Percentiles rank a stretch among this genome's conserved stretches.
phyloP scores from a whole-genome alignment of 2,113 vertebrate species.

The Cyphomyrus discorhynchus region DNA sequence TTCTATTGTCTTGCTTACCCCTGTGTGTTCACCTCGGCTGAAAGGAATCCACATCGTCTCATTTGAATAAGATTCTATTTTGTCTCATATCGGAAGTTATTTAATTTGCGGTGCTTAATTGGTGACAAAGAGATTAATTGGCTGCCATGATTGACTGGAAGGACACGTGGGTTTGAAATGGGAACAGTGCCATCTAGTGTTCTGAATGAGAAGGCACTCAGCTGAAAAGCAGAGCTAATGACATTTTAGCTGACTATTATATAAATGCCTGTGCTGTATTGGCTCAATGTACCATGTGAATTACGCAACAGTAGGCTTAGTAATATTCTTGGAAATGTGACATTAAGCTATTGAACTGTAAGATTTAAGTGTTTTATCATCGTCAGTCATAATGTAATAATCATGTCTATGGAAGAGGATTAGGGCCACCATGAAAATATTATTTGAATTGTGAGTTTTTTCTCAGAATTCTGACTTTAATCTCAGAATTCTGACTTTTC shows the following conservation, averaged over 20 bases:
- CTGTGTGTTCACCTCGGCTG: background rate
- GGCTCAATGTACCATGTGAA: background rate
- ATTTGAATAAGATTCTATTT: background rate
- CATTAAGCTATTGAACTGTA: background rate
- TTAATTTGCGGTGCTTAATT: slow-evolving; percentile 4
- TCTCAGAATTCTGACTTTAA: too few relatives aligned
- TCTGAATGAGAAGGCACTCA: background rate
- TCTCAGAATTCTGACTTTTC: too few relatives aligned
- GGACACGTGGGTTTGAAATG: background rate
- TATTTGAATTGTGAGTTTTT: too few relatives aligned
- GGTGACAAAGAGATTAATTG: slow-evolving; percentile 19
- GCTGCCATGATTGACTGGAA: background rate
- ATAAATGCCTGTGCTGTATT: background rate
- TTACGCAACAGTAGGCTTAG: background rate
- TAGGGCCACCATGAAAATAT: too few relatives aligned
- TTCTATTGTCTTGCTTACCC: background rate
- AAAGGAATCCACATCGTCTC: background rate
- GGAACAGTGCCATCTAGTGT: slow-evolving; percentile 23
- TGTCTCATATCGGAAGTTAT: slow-evolving; percentile 6
- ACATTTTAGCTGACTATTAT: background rate
- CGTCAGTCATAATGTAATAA: background rate
- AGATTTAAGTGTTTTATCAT: background rate
- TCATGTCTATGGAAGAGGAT: background rate
- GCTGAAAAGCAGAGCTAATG: background rate
- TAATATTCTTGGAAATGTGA: background rate